phyloP scores from a whole-genome alignment of 2,888 invertebrate species.

The Agrenia bidenticulata region DNA sequence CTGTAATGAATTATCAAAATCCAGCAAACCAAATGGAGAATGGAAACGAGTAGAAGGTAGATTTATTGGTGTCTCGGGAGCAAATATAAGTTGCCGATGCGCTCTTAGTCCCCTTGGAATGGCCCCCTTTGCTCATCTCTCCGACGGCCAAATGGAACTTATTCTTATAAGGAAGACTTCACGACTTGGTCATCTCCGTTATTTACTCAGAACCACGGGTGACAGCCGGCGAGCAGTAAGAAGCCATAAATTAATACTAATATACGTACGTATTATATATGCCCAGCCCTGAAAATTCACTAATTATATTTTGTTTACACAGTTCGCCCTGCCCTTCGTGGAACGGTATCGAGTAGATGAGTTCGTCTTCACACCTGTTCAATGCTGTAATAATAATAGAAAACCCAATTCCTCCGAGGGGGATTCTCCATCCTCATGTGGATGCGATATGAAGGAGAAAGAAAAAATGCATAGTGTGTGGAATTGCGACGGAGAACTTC shows the following conservation, averaged over 20 bases:
- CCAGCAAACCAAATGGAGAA: conserved; percentile 34
- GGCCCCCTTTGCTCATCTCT: conserved; percentile 74
- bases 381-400: conserved; percentile 38
- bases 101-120: conserved; percentile 72
- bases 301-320: conserved; percentile 29
- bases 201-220: conserved; percentile 66
- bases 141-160: conserved; percentile 76
- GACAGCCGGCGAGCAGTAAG: conserved; percentile 67
- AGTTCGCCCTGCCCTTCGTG: conserved; percentile 73
- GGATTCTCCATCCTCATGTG: conserved; percentile 40
- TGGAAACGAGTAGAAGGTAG: conserved; percentile 66
- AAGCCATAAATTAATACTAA: conserved; percentile 30
- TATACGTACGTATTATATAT: not conserved
- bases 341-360: conserved; percentile 72
- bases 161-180: conserved; percentile 73
- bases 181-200: conserved; percentile 68
- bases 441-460: conserved; percentile 47
- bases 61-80: conserved; percentile 75
- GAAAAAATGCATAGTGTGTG: conserved; percentile 63
- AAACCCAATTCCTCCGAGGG: conserved; percentile 24
- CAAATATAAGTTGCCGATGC: conserved; percentile 76
- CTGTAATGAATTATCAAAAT: conserved; percentile 34
- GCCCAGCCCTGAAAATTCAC: not conserved
- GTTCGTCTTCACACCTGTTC: conserved; percentile 66
- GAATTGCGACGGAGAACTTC: conserved; percentile 80